Evolutionary conservation across 2,888 invertebrate genomes (phyloP), one percentile per base, ranked within the genome.

Genomic region (Osedax frankpressi): DNA sequence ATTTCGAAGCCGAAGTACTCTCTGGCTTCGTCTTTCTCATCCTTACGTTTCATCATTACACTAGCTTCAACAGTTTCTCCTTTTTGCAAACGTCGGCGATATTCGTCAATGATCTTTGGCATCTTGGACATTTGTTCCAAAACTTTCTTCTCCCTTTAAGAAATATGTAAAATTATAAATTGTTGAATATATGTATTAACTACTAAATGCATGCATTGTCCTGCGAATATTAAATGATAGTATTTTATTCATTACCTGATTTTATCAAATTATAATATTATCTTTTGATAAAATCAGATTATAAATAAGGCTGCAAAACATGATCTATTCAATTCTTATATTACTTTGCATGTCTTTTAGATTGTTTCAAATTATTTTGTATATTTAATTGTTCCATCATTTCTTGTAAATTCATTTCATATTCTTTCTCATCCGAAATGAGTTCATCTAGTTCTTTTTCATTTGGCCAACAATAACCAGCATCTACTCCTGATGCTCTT

Each of bases 1-100:
- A 79, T 76, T 27, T 75, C 59, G 72, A 76, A 79, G 29, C 79
- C 79, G 71, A 78, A 79, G 70, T 75, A 77, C 28, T 79, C 79
- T 14, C 78, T 70, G 3, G 79, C 79, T 69, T 78, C 78, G 24
- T 78, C 77, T 71, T 77, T 63, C 63, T 77, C 70, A 2, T 69
- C 74, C 30, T 73, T 59, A 28, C 71, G 68, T 72, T 76, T 77
- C 24, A 26, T 62, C 44, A 76, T 72, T 30, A 30, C 60, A 14
- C 69, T 26, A 2, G n/a, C 3, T 28, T 76, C 76, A 6, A 72
- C 70, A 3, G 75, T 75, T 3, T 76, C 73, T 24, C 30, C 69
- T 65, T 78, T 78, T 2, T 28, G 27, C 24, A 76, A 67, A 30
- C 72, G 73, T 1, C 63, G 30, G 28, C 68, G 27, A 60, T 70